phyloP scores from a whole-genome alignment of 2,113 vertebrate species.

The Lophotis ruficrista region DNA sequence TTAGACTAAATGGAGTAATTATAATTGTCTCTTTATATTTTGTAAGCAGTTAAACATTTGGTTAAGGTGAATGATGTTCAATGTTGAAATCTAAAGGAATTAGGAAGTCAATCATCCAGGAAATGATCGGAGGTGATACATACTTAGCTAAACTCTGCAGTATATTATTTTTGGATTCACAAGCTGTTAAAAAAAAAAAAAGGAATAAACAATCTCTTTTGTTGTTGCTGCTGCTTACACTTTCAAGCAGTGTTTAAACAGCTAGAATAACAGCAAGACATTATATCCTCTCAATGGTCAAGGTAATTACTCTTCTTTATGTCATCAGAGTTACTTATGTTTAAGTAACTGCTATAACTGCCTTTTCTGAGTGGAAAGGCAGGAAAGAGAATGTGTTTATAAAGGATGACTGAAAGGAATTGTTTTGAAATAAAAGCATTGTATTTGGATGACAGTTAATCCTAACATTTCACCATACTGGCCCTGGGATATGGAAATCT shows the following conservation, averaged over 20 bases:
- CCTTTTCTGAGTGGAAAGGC: background rate
- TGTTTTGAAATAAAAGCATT: background rate
- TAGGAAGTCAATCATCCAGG: background rate
- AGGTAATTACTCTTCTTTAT: background rate
- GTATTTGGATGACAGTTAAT: background rate
- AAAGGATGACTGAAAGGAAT: background rate
- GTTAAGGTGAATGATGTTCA: background rate
- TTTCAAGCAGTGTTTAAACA: background rate
- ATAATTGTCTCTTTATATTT: background rate
- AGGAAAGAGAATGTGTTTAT: background rate
- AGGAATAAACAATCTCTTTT: background rate
- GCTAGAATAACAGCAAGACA: background rate
- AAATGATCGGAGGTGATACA: background rate
- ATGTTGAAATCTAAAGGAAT: background rate
- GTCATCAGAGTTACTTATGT: background rate
- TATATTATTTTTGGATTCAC: background rate
- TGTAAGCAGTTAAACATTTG: background rate
- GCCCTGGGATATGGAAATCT: background rate
- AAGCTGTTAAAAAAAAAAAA: background rate
- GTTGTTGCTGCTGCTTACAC: background rate
- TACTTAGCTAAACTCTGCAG: background rate
- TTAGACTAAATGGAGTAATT: background rate
- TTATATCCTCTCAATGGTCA: background rate
- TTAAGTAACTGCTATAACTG: background rate
- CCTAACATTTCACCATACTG: background rate